A percentile compares a stretch with the other conserved stretches of the same genome.
phyloP scores from a whole-genome alignment of 2,113 vertebrate genomes.

The Catharus minimus region DNA sequence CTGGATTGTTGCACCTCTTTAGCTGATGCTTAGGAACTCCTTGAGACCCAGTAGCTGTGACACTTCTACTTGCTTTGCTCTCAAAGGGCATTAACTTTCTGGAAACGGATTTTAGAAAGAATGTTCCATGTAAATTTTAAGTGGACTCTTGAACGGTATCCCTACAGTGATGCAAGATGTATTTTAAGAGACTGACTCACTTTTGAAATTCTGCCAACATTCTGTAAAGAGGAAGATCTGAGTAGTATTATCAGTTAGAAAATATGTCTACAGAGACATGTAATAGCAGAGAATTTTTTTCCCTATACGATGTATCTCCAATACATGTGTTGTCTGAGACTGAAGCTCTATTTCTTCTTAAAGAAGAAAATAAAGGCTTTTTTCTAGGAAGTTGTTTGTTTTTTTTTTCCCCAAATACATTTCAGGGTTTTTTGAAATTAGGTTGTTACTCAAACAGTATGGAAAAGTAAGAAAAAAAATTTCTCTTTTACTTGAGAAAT shows the following conservation, averaged over 20 bases:
- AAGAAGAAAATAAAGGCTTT: neutral
- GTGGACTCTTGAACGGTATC: conserved; percentile 42
- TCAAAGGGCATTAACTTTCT: neutral
- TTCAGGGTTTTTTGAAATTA: neutral
- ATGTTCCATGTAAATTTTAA: conserved; percentile 44
- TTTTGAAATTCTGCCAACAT: conserved; percentile 50
- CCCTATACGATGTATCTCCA: neutral
- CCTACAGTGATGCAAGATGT: conserved; percentile 44
- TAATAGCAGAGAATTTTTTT: neutral
- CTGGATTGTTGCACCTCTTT: neutral
- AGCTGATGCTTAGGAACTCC: neutral
- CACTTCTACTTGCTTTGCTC: neutral
- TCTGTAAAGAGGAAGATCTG: conserved; percentile 45
- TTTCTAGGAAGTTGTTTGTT: neutral
- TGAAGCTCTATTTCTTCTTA: neutral
- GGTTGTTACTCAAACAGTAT: neutral
- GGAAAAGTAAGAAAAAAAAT: neutral
- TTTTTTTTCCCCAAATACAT: neutral
- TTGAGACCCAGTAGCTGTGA: neutral
- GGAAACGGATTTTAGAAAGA: conserved; percentile 27
- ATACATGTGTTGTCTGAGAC: neutral
- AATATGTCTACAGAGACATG: neutral
- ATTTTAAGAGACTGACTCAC: conserved; percentile 61
- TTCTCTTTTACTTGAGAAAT: neutral
- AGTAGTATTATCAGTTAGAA: conserved; percentile 36